A percentile compares a stretch with the other conserved stretches of the same genome.
phyloP scores from a whole-genome alignment of 2,113 vertebrate genomes.

The Cyphomyrus plagiostoma region DNA sequence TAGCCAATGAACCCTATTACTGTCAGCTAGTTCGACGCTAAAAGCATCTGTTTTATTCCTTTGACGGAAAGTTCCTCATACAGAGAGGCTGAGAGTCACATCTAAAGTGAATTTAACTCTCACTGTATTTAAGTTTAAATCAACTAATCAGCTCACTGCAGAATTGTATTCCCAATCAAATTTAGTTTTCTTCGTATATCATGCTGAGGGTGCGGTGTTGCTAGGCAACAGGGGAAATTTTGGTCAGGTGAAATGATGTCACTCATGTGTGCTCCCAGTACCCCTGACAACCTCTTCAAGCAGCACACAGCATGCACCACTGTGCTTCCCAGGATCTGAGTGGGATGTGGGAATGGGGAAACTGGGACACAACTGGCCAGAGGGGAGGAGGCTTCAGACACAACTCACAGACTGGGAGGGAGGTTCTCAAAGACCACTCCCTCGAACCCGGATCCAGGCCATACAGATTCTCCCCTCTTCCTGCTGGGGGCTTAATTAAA shows the following conservation, averaged over 20 bases:
- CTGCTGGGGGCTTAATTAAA: slow-evolving; percentile 89
- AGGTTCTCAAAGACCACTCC: neutral
- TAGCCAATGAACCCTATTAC: neutral
- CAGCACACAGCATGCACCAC: neutral
- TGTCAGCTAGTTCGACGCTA: neutral
- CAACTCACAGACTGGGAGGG: neutral
- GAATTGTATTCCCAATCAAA: neutral
- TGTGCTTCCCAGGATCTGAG: neutral
- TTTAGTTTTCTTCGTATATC: neutral
- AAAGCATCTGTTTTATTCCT: neutral
- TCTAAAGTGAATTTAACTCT: neutral
- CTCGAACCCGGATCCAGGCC: slow-evolving; percentile 27
- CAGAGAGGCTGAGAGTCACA: neutral
- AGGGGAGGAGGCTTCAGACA: neutral
- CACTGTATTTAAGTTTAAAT: neutral
- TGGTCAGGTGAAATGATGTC: slow-evolving; percentile 12
- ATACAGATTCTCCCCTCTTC: slow-evolving; percentile 76
- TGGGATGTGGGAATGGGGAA: neutral
- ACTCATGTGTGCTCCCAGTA: neutral
- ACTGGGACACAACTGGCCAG: neutral
- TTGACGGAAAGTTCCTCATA: neutral
- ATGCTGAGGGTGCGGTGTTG: neutral
- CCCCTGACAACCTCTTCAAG: neutral
- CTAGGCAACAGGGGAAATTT: neutral
- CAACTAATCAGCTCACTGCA: neutral